A percentile compares a stretch with the other conserved stretches of the same genome.
Conservation (phyloP, 2,797 vertebrate genomes). For the Onychomys torridus region DNA sequence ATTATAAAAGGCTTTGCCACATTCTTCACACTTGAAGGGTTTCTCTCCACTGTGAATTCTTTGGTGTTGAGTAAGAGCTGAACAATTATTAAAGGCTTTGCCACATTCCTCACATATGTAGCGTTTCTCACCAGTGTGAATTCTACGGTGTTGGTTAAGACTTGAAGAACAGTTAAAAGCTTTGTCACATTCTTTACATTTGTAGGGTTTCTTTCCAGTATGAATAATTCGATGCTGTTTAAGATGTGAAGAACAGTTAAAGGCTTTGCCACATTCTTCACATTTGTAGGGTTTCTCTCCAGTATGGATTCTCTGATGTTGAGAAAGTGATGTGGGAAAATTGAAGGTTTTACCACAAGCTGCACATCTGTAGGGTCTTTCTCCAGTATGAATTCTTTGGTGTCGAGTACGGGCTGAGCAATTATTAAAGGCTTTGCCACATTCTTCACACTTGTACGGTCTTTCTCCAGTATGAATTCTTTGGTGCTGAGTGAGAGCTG, state of each 20-base stretch:
- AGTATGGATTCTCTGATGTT: conserved; percentile 75
- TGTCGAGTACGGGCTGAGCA: conserved; percentile 42
- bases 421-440: conserved; percentile 34
- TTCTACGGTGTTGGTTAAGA: conserved; percentile 75
- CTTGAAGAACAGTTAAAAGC: conserved; percentile 74
- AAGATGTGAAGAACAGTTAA: conserved; percentile 76
- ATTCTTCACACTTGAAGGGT: conserved; percentile 34
- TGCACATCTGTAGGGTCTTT: conserved; percentile 36
- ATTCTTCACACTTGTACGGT: conserved; percentile 47
- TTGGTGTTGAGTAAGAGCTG: conserved; percentile 51
- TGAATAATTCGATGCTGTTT: conserved; percentile 77
- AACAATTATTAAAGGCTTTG: conserved; percentile 72
- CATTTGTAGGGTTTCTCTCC: conserved; percentile 80
- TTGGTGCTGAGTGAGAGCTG: conserved; percentile 58
- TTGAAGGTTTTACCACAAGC: conserved; percentile 73
- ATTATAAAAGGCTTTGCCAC: conserved; percentile 39
- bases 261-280: conserved; percentile 72
- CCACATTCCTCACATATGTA: conserved; percentile 61
- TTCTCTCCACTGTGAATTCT: conserved; percentile 57
- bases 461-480: conserved; percentile 56
- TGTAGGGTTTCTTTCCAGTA: conserved; percentile 77
- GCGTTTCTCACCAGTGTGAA: conserved; percentile 70
- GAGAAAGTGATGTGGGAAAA: conserved; percentile 67
- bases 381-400: conserved; percentile 48
- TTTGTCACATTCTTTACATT: conserved; percentile 72